Percentiles rank a stretch among this genome's conserved stretches.
Evolutionary conservation across 2,888 invertebrate species (phyloP).

Genomic region (Orthosia incerta): DNA sequence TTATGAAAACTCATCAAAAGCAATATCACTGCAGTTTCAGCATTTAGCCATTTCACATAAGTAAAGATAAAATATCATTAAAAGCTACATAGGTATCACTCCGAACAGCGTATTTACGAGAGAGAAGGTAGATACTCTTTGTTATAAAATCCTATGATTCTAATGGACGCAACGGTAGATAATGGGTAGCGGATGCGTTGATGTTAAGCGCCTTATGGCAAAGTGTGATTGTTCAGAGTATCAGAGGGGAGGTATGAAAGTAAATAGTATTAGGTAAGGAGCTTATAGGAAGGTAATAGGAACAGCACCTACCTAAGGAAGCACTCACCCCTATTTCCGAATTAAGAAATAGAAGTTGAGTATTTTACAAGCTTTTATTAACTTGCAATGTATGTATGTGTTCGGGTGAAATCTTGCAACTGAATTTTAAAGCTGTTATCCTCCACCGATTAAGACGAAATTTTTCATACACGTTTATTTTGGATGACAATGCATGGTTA

Average conservation of each 20-base stretch:
- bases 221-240: conserved; percentile 14
- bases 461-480: too few species aligned
- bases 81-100: not conserved
- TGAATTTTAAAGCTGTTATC: too few species aligned
- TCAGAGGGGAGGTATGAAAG: not conserved
- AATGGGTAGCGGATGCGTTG: not conserved
- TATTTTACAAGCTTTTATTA: too few species aligned
- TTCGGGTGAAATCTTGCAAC: too few species aligned
- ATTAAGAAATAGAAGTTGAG: too few species aligned
- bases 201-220: conserved; percentile 26
- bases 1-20: not conserved
- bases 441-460: too few species aligned
- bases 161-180: conserved; percentile 29
- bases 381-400: too few species aligned
- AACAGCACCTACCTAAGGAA: not conserved
- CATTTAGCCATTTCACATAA: not conserved
- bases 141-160: conserved; percentile 10
- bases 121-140: not conserved
- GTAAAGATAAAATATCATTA: not conserved
- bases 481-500: too few species aligned
- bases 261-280: conserved; percentile 3
- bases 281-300: not conserved
- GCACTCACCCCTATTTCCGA: too few species aligned
- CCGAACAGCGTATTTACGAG: not conserved
- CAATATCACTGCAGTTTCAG: not conserved